Evolutionary conservation across 2,797 vertebrate species (phyloP).

Genomic region (Ispidina lecontei): DNA sequence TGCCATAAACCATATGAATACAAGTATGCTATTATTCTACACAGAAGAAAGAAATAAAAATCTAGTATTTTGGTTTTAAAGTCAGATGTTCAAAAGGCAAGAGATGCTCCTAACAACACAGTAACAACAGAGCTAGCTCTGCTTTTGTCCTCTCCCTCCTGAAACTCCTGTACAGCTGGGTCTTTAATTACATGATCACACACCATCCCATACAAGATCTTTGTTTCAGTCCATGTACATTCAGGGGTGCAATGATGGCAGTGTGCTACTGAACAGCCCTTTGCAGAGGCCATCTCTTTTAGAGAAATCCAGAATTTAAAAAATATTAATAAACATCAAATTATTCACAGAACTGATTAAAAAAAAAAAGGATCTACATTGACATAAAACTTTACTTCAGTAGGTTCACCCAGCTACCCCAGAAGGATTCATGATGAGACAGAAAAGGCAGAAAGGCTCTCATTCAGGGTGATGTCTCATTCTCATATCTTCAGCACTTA

Average conservation of each 20-base stretch:
- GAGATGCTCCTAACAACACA: not conserved
- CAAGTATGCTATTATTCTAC: not conserved
- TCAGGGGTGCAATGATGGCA: not conserved
- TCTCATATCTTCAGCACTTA: conserved; percentile 32
- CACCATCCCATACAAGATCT: not conserved
- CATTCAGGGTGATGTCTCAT: not conserved
- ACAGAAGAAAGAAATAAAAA: not conserved
- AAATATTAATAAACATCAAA: not conserved
- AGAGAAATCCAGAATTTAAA: not conserved
- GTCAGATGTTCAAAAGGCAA: not conserved
- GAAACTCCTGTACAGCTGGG: not conserved
- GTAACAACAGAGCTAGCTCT: not conserved
- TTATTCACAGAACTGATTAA: not conserved
- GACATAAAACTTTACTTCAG: not conserved
- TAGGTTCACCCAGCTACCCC: not conserved
- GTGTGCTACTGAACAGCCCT: not conserved
- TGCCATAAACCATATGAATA: not conserved
- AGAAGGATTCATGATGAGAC: not conserved
- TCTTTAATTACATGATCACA: not conserved
- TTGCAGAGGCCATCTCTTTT: not conserved
- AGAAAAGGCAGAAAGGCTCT: not conserved
- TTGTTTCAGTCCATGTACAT: not conserved
- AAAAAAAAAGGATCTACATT: not conserved
- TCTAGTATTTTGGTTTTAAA: not conserved
- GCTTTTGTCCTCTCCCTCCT: not conserved